Evolutionary conservation across 2,888 invertebrate genomes (phyloP), one percentile per base, ranked within the genome.

Genomic region (Tiliacea citrago): DNA sequence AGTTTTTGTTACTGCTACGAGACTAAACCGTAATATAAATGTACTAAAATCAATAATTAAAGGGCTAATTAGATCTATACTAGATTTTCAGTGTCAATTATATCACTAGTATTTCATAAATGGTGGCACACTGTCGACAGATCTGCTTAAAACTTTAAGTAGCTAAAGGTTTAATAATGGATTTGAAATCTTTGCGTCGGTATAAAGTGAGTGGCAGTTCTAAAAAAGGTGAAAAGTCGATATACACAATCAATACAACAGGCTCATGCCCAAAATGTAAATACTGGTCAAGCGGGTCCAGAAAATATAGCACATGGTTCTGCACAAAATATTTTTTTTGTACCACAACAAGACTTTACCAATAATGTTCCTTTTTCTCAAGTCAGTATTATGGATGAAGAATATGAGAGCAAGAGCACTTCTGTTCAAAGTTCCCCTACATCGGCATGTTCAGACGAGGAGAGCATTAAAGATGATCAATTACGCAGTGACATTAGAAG

Each of bases 281-380:
- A 61, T 61, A 61, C 42, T 61, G 61, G 61, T 61, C 45, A 45
- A 45, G 45, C 45, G 45, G 45, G 13, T 45, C 45, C 45, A 45
- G 45, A 65, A 49, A 65, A 49, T 49, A 49, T 49, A 65, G 63
- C 49, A 65, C 63, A n/a, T 61, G 60, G 60, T 60, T 60, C 61
- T 42, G 45, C 18, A 47, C 45, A 45, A 62, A 24, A 45, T 45
- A 45, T 62, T 47, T 62, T 24, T 63, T 63, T 63, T 24, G 62
- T 47, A 63, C 42, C 62, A 45, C 42, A 62, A 62, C 42, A 47
- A 45, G 45, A 9, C 45, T 63, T 24, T 62, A 62, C n/a, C 45
- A 62, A 62, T 24, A 45, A 62, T 45, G 45, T 61, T 42, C 42
- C 42, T 42, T n/a, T n/a, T 42, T 42, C n/a, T 42, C 7, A 13